Evolutionary conservation across 2,888 invertebrate genomes (phyloP), one percentile per base, ranked within the genome.

Genomic region (Emmelina monodactyla): DNA sequence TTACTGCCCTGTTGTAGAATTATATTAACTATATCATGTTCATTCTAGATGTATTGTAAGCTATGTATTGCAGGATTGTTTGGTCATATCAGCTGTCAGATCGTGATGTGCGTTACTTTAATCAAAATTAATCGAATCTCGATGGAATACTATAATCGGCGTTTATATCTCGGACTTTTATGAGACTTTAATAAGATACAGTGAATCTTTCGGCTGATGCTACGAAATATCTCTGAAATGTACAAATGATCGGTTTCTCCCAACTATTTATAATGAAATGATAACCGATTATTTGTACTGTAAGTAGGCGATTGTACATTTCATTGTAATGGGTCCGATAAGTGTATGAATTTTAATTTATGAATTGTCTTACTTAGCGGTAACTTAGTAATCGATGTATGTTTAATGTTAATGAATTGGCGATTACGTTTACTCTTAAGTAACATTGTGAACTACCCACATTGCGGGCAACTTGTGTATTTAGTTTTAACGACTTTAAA

Each of bases 251-350:
- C 13, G 29, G 12, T 25, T 7, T 3, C 9, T 11, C 3, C 25
- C 11, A 3, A 3, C 3, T 25, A 11, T 7, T 10, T 25, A 4
- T 15, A 22, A 31, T 29, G 32, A 35, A 7, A 6, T 29, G 35
- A 38, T 19, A 41, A 36, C 58, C 59, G 65, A 51, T 64, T 62
- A 56, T 44, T 63, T 62, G 60, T 61, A 55, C 40, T 50, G 53
- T 51, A 55, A 47, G 51, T 53, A 47, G 43, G 46, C 45, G 54
- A 70, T 73, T 72, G 73, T 73, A 73, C 76, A 69, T 78, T 78
- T 76, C 76, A 76, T 70, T 69, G 72, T 71, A 67, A 57, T 62
- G 75, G 76, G 75, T 73, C 73, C 52, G 55, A 53, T 45, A 6
- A 5, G 5, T 9, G 19, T 6, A 5, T 19, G n/a, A n/a, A n/a